A percentile compares a stretch with the other conserved stretches of the same genome.
These are phyloP conservation scores for Lasioglossum albipes DNA, from an alignment of 1,140 invertebrate species.

Conservation along the genomic window DNA sequence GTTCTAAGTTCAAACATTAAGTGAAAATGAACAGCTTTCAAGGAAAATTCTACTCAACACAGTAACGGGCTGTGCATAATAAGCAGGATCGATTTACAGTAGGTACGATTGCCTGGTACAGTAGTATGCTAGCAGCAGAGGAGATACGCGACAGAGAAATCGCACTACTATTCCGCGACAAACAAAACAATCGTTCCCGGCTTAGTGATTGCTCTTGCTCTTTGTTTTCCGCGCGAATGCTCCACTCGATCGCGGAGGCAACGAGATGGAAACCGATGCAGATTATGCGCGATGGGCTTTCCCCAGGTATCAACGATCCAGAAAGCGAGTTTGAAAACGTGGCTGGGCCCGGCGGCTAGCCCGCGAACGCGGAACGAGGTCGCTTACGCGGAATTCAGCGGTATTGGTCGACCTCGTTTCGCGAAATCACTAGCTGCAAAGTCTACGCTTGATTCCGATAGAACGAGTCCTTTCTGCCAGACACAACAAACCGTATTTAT, in stretches of 20 bases:
- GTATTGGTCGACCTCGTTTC: constrained; percentile 51
- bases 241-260: not conserved
- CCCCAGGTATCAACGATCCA: not conserved
- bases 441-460: constrained; percentile 26
- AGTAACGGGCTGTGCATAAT: not conserved
- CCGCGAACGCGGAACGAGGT: constrained; percentile 1
- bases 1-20: too few species aligned
- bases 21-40: too few species aligned
- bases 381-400: constrained; percentile 3
- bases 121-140: too few species aligned
- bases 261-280: not conserved
- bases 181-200: not conserved
- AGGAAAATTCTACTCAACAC: not conserved
- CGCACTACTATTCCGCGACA: not conserved
- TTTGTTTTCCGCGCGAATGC: not conserved
- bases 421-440: constrained; percentile 32
- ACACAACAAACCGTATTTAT: constrained; percentile 60
- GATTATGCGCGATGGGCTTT: not conserved
- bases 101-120: not conserved
- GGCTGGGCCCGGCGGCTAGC: not conserved
- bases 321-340: not conserved
- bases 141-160: too few species aligned
- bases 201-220: too few species aligned
- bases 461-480: constrained; percentile 30
- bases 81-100: not conserved